Conservation (phyloP, 2,888 invertebrate genomes). For the Incurvaria masculella region DNA sequence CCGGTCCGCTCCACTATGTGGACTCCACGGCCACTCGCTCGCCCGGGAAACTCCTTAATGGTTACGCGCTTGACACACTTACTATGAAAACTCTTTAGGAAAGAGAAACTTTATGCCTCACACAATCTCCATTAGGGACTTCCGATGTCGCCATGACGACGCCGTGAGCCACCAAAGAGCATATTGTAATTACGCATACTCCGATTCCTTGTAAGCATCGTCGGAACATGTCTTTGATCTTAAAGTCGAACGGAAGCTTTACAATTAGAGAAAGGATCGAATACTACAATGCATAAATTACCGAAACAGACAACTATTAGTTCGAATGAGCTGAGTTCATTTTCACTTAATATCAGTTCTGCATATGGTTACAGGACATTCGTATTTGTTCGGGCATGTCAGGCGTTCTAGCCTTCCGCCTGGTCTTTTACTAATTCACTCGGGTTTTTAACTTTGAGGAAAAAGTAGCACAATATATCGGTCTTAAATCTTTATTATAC, state of each 20-base stretch:
- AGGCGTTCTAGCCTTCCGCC: too few species aligned
- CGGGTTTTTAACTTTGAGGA: too few species aligned
- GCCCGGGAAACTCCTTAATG: not conserved
- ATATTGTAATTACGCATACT: not conserved
- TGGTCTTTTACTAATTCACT: too few species aligned
- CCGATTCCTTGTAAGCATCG: not conserved
- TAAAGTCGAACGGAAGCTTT: not conserved
- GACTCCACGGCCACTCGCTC: not conserved
- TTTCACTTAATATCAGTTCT: too few species aligned
- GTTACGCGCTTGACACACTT: constrained; percentile 7
- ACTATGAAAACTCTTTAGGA: constrained; percentile 5
- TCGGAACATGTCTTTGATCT: not conserved
- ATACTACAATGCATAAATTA: too few species aligned
- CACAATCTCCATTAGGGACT: not conserved
- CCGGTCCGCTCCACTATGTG: constrained; percentile 1
- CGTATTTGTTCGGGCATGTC: too few species aligned
- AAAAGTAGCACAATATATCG: too few species aligned
- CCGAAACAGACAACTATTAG: too few species aligned
- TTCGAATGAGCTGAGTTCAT: too few species aligned
- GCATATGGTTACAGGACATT: too few species aligned
- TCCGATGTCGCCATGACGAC: constrained; percentile 1
- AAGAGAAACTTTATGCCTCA: constrained; percentile 8
- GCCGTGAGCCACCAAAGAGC: not conserved
- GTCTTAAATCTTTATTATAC: too few species aligned
- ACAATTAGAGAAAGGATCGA: too few species aligned